phyloP scores from a whole-genome alignment of 1,140 invertebrate genomes.

The Eumeta japonica region DNA sequence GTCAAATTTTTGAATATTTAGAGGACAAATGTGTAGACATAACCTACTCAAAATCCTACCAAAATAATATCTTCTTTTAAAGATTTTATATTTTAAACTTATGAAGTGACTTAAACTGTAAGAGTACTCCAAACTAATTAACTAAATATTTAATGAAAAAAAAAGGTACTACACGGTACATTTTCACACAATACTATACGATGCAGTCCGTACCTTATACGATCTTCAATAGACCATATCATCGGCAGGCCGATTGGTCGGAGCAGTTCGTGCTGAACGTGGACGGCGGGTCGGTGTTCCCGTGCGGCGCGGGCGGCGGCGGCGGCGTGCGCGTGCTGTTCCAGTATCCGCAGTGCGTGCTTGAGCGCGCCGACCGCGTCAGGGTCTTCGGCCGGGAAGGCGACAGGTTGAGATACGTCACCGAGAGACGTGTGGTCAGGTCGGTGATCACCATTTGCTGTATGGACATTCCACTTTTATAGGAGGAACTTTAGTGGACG shows the following conservation, averaged over 20 bases:
- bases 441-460: constrained; percentile 10
- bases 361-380: constrained; percentile 71
- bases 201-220: too few relatives aligned
- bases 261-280: constrained; percentile 81
- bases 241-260: constrained; percentile 72
- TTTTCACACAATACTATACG: too few relatives aligned
- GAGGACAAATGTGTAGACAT: too few relatives aligned
- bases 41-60: background rate
- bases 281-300: constrained; percentile 75
- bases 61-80: background rate
- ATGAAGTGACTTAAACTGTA: too few relatives aligned
- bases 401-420: constrained; percentile 62
- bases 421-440: constrained; percentile 61
- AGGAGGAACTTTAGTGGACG: too few relatives aligned
- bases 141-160: too few relatives aligned
- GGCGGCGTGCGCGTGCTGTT: constrained; percentile 73
- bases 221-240: constrained; percentile 2
- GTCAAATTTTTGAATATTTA: too few relatives aligned
- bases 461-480: background rate
- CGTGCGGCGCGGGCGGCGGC: constrained; percentile 74
- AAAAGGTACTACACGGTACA: too few relatives aligned
- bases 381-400: constrained; percentile 68
- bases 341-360: constrained; percentile 77
- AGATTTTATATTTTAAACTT: too few relatives aligned
- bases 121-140: too few relatives aligned